These are phyloP conservation scores for Villa cingulata DNA, from an alignment of 2,888 invertebrate genomes.

Conservation along the genomic window DNA sequence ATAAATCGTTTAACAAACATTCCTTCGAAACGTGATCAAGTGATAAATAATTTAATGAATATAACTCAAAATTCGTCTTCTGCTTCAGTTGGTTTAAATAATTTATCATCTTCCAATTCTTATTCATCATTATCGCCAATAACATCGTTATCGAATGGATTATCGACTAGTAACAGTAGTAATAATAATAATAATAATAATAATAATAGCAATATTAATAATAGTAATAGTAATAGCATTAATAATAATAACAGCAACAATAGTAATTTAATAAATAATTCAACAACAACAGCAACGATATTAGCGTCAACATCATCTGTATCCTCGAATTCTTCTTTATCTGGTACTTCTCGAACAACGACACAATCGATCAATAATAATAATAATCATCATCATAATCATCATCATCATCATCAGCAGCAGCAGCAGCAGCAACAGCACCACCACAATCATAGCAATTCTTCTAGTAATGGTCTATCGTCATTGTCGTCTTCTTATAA, in stretches of 20 bases:
- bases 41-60: constrained; percentile 8
- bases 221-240: constrained; percentile 7
- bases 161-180: constrained; percentile 3
- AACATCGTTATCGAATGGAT: constrained; percentile 7
- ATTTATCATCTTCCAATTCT: not conserved
- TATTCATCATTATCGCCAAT: not conserved
- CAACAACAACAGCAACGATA: constrained; percentile 13
- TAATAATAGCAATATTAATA: constrained; percentile 12
- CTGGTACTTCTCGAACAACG: not conserved
- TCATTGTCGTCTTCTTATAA: not conserved
- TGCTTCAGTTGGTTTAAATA: constrained; percentile 2
- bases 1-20: constrained; percentile 24
- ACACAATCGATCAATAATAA: not conserved
- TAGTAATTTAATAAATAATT: constrained; percentile 18
- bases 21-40: constrained; percentile 25
- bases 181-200: constrained; percentile 11
- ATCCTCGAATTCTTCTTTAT: not conserved
- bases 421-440: no score
- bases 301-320: constrained; percentile 6
- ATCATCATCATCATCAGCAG: no score
- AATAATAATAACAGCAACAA: constrained; percentile 7
- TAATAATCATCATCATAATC: no score
- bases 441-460: no score
- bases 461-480: not conserved
- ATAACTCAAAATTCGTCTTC: not conserved